Evolutionary conservation across 1,140 invertebrate species (phyloP).

Genomic region (Sitobion miscanthi): DNA sequence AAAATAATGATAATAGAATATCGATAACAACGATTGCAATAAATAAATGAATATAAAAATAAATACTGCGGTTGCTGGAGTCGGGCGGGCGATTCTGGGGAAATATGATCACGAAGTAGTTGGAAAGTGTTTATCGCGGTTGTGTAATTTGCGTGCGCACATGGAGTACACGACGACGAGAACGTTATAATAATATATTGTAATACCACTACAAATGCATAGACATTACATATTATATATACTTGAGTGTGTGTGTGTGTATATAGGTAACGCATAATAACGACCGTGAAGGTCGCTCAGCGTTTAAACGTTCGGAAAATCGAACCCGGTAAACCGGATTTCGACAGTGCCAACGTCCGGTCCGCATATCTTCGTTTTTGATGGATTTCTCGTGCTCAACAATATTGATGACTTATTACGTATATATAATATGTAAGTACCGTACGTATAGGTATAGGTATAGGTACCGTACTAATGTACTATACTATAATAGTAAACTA

Average conservation of each 20-base stretch:
- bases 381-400: background rate
- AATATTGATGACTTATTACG: background rate
- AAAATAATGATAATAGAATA: background rate
- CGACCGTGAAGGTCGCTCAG: background rate
- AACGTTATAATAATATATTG: slow-evolving; percentile 16
- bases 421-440: too few species aligned
- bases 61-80: background rate
- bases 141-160: slow-evolving; percentile 8
- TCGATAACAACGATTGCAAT: background rate
- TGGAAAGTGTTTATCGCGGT: slow-evolving; percentile 33
- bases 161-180: slow-evolving; percentile 4
- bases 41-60: background rate
- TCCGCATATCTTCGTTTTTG: background rate
- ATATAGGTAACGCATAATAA: slow-evolving; percentile 2
- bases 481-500: background rate
- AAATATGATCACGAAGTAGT: slow-evolving; percentile 33
- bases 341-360: background rate
- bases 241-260: background rate
- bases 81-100: background rate
- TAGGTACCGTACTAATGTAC: background rate
- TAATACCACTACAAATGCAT: background rate
- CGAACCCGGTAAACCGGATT: slow-evolving; percentile 30
- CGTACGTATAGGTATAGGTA: too few species aligned
- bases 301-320: background rate
- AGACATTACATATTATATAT: background rate